These are phyloP conservation scores for Chaetodon auriga DNA, from an alignment of 2,113 vertebrate genomes.

Conservation along the genomic window DNA sequence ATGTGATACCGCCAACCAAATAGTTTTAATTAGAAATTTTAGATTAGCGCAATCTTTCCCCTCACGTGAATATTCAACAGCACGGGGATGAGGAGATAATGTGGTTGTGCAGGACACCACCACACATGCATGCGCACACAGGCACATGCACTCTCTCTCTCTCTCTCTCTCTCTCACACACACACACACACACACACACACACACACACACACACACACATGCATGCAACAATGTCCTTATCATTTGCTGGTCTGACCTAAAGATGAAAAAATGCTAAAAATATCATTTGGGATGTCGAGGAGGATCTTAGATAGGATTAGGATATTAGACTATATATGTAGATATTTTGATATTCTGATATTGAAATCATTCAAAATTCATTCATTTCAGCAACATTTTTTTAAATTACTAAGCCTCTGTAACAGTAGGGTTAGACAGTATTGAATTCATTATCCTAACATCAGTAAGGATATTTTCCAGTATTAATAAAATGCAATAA, in stretches of 20 bases:
- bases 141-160: constrained; percentile 1
- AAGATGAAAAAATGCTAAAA: constrained; percentile 14
- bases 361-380: not conserved
- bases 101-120: constrained; percentile 19
- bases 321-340: constrained; percentile 3
- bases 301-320: not conserved
- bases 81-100: constrained; percentile 49
- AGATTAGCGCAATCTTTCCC: constrained; percentile 74
- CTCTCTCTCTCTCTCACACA: no score
- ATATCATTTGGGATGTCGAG: not conserved
- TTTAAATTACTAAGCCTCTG: not conserved
- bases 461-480: not conserved
- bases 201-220: constrained; percentile 10
- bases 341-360: constrained; percentile 14
- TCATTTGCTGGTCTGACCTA: constrained; percentile 3
- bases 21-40: constrained; percentile 85
- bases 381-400: not conserved
- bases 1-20: constrained; percentile 77
- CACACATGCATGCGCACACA: not conserved
- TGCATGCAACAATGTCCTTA: not conserved
- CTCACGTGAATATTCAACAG: constrained; percentile 71
- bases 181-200: constrained; percentile 8
- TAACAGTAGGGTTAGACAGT: not conserved
- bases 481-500: not conserved
- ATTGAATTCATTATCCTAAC: not conserved